A percentile compares a stretch with the other conserved stretches of the same genome.
These are phyloP conservation scores for Araneus ventricosus DNA, from an alignment of 1,140 invertebrate species.

Conservation along the genomic window DNA sequence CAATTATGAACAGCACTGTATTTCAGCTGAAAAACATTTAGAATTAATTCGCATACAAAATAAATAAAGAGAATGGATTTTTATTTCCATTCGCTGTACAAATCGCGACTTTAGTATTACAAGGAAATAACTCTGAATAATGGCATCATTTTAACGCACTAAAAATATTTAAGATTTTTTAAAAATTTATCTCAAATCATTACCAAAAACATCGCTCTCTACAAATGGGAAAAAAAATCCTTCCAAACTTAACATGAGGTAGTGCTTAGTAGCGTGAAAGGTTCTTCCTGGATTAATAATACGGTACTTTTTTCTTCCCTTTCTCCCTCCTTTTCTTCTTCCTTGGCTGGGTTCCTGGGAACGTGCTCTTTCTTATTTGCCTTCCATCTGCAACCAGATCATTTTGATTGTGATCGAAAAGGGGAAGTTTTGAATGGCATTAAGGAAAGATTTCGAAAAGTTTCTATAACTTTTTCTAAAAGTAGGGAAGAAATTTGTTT, in stretches of 20 bases:
- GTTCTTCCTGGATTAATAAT: not conserved
- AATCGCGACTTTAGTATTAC: too few relatives aligned
- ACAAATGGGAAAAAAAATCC: too few relatives aligned
- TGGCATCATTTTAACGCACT: too few relatives aligned
- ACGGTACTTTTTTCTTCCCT: not conserved
- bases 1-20: too few relatives aligned
- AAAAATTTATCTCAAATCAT: too few relatives aligned
- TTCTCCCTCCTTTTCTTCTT: not conserved
- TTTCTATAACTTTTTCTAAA: not conserved
- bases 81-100: too few relatives aligned
- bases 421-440: not conserved
- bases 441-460: not conserved
- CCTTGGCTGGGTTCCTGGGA: not conserved
- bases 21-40: too few relatives aligned
- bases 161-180: too few relatives aligned
- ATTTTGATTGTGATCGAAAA: not conserved
- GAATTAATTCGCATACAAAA: too few relatives aligned
- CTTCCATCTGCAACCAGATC: not conserved
- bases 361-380: not conserved
- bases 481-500: not conserved
- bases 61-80: too few relatives aligned
- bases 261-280: not conserved
- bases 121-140: too few relatives aligned
- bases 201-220: too few relatives aligned
- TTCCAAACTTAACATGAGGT: not conserved